Conservation (phyloP, 37 sponge, comb jelly and placozoan genomes). For the Diacarnus erythraeanus region DNA sequence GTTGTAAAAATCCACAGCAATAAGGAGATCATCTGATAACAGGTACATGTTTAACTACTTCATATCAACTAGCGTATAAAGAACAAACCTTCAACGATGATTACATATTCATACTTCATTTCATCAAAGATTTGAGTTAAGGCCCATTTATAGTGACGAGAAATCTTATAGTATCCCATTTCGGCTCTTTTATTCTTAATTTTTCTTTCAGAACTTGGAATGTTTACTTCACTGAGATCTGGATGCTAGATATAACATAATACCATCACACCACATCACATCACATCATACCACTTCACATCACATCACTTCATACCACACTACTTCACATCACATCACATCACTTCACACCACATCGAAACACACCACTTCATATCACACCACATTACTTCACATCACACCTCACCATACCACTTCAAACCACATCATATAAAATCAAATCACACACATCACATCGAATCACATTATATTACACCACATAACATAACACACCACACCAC, state of each 20-base stretch:
- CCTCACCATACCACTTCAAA: too few relatives aligned
- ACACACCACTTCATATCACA: too few relatives aligned
- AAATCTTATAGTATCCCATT: slow-evolving; percentile 90
- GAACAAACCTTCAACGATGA: slow-evolving; percentile 82
- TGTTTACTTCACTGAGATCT: slow-evolving; percentile 50
- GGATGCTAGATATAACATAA: slow-evolving; percentile 61
- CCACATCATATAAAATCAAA: neutral
- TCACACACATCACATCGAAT: neutral
- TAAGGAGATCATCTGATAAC: slow-evolving; percentile 82
- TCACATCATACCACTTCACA: too few relatives aligned
- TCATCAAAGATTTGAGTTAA: slow-evolving; percentile 81
- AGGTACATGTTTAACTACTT: neutral
- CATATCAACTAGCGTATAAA: neutral
- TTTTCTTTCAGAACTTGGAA: slow-evolving; percentile 22
- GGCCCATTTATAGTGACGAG: slow-evolving; percentile 93
- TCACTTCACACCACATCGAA: too few relatives aligned
- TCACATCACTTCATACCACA: too few relatives aligned
- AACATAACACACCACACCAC: neutral
- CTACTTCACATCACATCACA: too few relatives aligned
- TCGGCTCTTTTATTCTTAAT: slow-evolving; percentile 29
- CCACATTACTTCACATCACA: neutral
- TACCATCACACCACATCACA: neutral
- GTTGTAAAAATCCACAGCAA: slow-evolving; percentile 83
- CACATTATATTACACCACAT: too few relatives aligned
- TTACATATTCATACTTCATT: slow-evolving; percentile 54